Evolutionary conservation across 2,113 vertebrate genomes (phyloP), one percentile per base, ranked within the genome.

Genomic region (Prinia subflava): DNA sequence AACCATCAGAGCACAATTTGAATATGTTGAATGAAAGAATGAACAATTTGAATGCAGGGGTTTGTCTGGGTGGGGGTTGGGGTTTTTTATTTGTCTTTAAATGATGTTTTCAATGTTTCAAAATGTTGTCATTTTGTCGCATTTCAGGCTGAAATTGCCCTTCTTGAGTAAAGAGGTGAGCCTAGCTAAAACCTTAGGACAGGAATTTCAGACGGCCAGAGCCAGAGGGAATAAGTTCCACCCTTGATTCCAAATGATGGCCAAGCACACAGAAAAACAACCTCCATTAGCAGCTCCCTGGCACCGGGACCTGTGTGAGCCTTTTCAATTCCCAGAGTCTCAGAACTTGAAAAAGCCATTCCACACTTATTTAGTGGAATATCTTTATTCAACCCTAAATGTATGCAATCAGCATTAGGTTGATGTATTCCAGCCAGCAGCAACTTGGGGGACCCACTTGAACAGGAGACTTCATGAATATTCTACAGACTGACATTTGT

Each of bases 391-490:
- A 87, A 62, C 50, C 87, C 94, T 87, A 94, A 95, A 82, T 15
- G 52, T 42, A 95, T 2, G n/a, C 87, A 92, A 95, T 95, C 96
- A 95, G 93, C 94, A 94, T 95, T 92, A 94, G 89, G 84, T 46
- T 94, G 91, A 95, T 91, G 74, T 92, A 94, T 96, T 95, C 90
- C 90, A 95, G 92, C 94, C 96, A 92, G 89, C 94, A 92, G 95
- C 13, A 24, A 92, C 83, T 89, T 94, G 91, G 77, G 96, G 91
- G 95, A 96, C 78, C 10, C 3, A 84, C 89, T 84, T 5, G 53
- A 95, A 70, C 81, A 55, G 93, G 84, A 96, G 92, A 89, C 77
- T 89, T 97, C 91, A 97, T 96, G 95, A 95, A 97, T 97, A 97
- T 96, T 96, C 91, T 68, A 46, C 70, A 84, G 89, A 62, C 93